A percentile compares a stretch with the other conserved stretches of the same genome.
These are phyloP conservation scores for Miniopterus natalensis DNA, from an alignment of 2,113 vertebrate species.

Conservation along the genomic window DNA sequence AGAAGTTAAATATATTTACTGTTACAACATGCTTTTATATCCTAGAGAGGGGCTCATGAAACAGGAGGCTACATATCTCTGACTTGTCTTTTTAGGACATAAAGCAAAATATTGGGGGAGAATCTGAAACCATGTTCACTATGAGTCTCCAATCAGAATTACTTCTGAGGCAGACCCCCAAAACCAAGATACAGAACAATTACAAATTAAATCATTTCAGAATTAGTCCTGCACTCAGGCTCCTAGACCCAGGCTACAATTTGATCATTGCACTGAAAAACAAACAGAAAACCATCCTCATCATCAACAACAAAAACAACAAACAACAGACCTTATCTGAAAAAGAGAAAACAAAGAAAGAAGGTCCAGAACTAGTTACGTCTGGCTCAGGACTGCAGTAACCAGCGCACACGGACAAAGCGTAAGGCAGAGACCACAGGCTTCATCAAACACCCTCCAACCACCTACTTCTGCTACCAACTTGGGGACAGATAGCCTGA, in stretches of 20 bases:
- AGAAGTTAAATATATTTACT: not conserved
- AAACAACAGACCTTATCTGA: not conserved
- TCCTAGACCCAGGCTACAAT: not conserved
- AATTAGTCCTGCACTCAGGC: not conserved
- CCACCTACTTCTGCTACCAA: not conserved
- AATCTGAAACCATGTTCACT: not conserved
- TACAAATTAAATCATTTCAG: not conserved
- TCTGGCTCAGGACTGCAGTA: not conserved
- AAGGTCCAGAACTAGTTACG: rapidly evolving
- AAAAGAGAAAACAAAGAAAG: not conserved
- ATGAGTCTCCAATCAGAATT: not conserved
- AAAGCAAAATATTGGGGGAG: not conserved
- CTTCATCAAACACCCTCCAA: not conserved
- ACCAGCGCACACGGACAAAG: rapidly evolving
- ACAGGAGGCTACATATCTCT: not conserved
- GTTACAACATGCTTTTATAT: not conserved
- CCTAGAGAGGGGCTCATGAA: not conserved
- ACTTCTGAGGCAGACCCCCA: not conserved
- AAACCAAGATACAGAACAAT: not conserved
- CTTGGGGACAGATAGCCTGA: not conserved
- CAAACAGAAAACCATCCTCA: not conserved
- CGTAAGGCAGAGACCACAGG: not conserved
- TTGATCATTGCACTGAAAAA: not conserved
- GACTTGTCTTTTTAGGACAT: not conserved
- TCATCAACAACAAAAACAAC: not conserved